These are phyloP conservation scores for Sebastes goodei DNA, from an alignment of 2,797 vertebrate genomes.

Conservation along the genomic window DNA sequence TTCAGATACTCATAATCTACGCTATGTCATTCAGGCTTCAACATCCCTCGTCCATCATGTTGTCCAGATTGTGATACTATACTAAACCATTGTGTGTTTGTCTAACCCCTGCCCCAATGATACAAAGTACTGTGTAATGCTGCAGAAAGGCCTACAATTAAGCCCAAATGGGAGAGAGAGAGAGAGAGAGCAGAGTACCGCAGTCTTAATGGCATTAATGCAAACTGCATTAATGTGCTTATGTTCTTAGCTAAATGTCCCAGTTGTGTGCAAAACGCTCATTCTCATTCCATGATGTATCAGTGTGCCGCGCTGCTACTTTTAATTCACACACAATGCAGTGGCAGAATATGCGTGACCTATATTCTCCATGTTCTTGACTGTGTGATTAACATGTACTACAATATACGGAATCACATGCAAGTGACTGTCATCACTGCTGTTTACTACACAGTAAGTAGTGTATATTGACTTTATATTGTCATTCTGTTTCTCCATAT, in stretches of 20 bases:
- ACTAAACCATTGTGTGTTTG: conserved; percentile 9
- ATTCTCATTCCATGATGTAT: conserved; percentile 26
- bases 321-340: conserved; percentile 15
- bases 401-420: background rate
- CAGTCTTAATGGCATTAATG: conserved; percentile 68
- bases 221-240: conserved; percentile 74
- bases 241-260: conserved; percentile 72
- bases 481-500: background rate
- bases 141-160: conserved; percentile 28
- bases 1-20: conserved; percentile 32
- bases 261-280: conserved; percentile 51
- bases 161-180: conserved; percentile 20
- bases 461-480: background rate
- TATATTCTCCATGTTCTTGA: conserved; percentile 28
- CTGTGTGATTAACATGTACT: conserved; percentile 11
- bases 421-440: background rate
- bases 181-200: background rate
- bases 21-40: conserved; percentile 19
- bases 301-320: conserved; percentile 11
- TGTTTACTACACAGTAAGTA: background rate
- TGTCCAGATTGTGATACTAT: conserved; percentile 28
- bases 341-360: conserved; percentile 20
- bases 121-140: conserved; percentile 24
- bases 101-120: conserved; percentile 26
- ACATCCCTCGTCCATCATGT: conserved; percentile 13